Evolutionary conservation across 1,140 invertebrate genomes (phyloP), one percentile per base, ranked within the genome.

Genomic region (Marisa cornuarietis): DNA sequence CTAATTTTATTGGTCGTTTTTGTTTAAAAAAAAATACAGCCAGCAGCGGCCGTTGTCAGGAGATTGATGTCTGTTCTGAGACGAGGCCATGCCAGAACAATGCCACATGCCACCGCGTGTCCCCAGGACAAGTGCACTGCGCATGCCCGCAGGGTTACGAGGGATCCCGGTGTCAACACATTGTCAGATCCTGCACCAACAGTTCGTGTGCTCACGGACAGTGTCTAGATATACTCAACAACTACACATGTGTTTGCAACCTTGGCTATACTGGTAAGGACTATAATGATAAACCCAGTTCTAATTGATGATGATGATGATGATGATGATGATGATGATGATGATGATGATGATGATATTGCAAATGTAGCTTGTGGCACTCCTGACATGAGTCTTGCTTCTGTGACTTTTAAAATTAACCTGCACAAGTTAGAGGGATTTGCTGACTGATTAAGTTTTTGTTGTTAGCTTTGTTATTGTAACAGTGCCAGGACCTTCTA

Each of bases 211-310:
- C 11, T 8, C 42, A 79, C 26, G 71, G 31, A 20, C 16, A 13
- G 24, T 78, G 79, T 63, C n/a, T 20, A 24, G 76, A 83, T 65
- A 54, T 22, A 26, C 24, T 80, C 13, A 71, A 80, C 61, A 71
- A 61, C 11, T 83, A 58, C 73, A 68, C 73, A n/a, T 83, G 82
- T 63, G 26, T 52, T 22, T 83, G 82, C 78, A 63, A 75, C 0
- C 22, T 51, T 58, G 82, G 82, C 51, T 83, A 72, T 77, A 68
- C 69, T 26, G 79, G 79, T 76, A 61, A 65, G 49, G 74, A 54
- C 58, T 80, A 77, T 54, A 52, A 58, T 58, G 31, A 42, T 42
- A 42, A 42, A 42, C 2, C 31, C 31, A 42, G 31, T 42, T 6
- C 31, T 42, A 42, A 42, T 42, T 42, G 2, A 42, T 42, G 31